phyloP scores from a whole-genome alignment of 2,888 invertebrate genomes.

The Cylindroiulus punctatus region DNA sequence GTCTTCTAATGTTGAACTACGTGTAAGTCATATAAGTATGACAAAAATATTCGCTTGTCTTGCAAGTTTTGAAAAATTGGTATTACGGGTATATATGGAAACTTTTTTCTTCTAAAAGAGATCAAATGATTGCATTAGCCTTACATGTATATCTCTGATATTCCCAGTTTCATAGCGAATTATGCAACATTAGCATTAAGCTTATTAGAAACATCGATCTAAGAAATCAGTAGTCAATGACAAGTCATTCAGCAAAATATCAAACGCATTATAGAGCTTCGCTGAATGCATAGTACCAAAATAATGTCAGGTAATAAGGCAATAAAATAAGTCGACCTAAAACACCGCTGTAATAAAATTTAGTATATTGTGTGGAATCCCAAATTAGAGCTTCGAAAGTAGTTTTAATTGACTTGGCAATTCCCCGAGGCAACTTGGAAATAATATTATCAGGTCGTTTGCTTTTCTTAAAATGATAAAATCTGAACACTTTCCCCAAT shows the following conservation, averaged over 20 bases:
- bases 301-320: background rate
- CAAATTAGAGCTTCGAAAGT: background rate
- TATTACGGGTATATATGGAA: no score
- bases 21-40: no score
- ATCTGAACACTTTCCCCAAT: background rate
- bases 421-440: background rate
- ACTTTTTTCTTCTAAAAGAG: no score
- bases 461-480: background rate
- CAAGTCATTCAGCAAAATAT: background rate
- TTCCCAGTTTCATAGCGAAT: no score
- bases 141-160: no score
- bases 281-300: background rate
- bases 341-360: conserved; percentile 20
- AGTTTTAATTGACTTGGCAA: conserved; percentile 4
- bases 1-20: no score
- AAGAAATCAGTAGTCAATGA: no score
- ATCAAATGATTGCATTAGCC: no score
- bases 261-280: background rate
- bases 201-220: no score
- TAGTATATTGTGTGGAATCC: background rate
- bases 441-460: conserved; percentile 4
- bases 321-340: conserved; percentile 16
- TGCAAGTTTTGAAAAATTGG: no score
- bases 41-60: no score
- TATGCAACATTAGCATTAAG: no score